Evolutionary conservation across 2,797 vertebrate species (phyloP).

Genomic region (Chaetodon trifasciatus): DNA sequence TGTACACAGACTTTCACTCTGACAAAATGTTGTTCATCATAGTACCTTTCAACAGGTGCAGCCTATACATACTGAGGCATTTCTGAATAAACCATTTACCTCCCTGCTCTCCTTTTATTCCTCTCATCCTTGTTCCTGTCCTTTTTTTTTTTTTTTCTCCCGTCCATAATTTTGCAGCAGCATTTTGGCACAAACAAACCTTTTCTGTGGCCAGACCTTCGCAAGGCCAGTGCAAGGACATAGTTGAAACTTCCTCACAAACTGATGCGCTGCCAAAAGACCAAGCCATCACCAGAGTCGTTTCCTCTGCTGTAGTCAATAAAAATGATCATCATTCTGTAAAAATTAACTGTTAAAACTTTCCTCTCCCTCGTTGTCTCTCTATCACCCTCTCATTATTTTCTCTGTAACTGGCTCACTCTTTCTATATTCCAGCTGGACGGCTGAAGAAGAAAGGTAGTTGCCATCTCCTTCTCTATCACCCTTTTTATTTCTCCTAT

Average conservation of each 20-base stretch:
- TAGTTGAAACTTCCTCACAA: constrained; percentile 39
- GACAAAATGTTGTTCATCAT: not conserved
- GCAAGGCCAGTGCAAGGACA: constrained; percentile 19
- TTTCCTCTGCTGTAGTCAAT: constrained; percentile 37
- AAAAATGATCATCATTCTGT: constrained; percentile 57
- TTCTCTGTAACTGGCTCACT: constrained; percentile 75
- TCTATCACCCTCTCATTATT: constrained; percentile 57
- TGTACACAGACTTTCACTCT: not conserved
- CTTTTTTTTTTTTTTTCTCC: not conserved
- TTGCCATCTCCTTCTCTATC: constrained; percentile 78
- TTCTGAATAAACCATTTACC: constrained; percentile 7
- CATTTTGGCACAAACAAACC: constrained; percentile 20
- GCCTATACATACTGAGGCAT: not conserved
- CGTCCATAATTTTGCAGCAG: not conserved
- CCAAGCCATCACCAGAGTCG: constrained; percentile 37
- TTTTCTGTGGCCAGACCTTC: constrained; percentile 31
- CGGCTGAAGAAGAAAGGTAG: constrained; percentile 87
- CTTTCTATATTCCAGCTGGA: constrained; percentile 87
- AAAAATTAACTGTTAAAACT: constrained; percentile 58
- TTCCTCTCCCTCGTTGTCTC: constrained; percentile 47
- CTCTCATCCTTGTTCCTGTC: not conserved
- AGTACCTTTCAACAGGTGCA: constrained; percentile 2
- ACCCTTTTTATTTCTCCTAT: constrained; percentile 56
- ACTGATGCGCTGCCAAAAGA: constrained; percentile 42
- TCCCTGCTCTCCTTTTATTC: not conserved